These are phyloP conservation scores for Campaea margaritaria DNA, from an alignment of 2,888 invertebrate species.

Conservation along the genomic window DNA sequence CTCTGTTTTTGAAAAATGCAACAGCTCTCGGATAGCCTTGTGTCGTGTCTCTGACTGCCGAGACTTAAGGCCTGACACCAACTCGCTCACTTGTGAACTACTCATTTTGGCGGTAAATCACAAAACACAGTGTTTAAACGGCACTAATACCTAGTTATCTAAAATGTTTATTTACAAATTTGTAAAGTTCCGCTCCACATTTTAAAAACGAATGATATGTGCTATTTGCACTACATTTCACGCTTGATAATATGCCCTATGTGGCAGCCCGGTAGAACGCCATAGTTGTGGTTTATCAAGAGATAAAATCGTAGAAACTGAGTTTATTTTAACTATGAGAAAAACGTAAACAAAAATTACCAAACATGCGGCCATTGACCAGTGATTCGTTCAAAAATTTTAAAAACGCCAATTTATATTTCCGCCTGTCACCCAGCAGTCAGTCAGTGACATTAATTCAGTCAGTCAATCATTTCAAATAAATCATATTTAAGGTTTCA, in stretches of 20 bases:
- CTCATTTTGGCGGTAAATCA: conserved; percentile 51
- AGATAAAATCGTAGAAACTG: not conserved
- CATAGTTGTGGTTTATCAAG: not conserved
- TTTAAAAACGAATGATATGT: not conserved
- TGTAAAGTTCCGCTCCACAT: not conserved
- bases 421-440: not conserved
- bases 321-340: not conserved
- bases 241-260: not conserved
- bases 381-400: not conserved
- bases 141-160: not conserved
- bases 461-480: too few species aligned
- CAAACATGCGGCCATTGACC: conserved; percentile 61
- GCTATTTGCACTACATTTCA: conserved; percentile 4
- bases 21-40: conserved; percentile 94
- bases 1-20: conserved; percentile 95
- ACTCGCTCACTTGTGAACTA: conserved; percentile 87
- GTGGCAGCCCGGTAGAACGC: conserved; percentile 36
- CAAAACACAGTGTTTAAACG: not conserved
- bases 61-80: conserved; percentile 94
- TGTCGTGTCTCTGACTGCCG: conserved; percentile 93
- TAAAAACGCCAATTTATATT: not conserved
- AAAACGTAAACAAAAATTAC: conserved; percentile 1
- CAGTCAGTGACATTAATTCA: too few species aligned
- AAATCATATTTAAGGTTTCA: too few species aligned
- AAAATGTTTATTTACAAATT: not conserved